phyloP scores from a whole-genome alignment of 2,113 vertebrate genomes.

The Coturnix japonica region DNA sequence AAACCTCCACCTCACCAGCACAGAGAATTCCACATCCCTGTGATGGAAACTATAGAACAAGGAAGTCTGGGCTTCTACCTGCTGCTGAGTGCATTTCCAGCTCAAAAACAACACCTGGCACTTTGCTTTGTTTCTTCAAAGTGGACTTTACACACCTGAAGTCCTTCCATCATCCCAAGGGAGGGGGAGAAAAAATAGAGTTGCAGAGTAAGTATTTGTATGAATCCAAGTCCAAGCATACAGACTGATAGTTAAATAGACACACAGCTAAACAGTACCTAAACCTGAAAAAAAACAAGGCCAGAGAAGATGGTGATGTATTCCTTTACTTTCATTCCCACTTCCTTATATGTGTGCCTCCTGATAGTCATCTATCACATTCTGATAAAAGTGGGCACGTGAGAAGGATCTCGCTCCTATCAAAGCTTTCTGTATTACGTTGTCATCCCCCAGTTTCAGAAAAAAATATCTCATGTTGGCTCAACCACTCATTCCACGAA shows the following conservation, averaged over 20 bases:
- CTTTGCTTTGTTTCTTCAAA: not conserved
- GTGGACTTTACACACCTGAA: not conserved
- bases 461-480: not conserved
- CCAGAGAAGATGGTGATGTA: not conserved
- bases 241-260: not conserved
- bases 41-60: not conserved
- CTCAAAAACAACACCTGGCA: slow-evolving; percentile 1
- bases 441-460: not conserved
- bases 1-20: not conserved
- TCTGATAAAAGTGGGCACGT: slow-evolving; percentile 16
- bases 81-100: slow-evolving; percentile 11
- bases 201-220: not conserved
- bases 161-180: not conserved
- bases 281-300: not conserved
- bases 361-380: not conserved
- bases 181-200: not conserved
- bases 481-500: not conserved
- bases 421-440: not conserved
- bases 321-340: not conserved
- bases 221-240: not conserved
- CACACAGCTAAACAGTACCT: not conserved
- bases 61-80: not conserved
- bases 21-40: not conserved
- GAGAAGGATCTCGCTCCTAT: not conserved
- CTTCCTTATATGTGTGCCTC: not conserved